A percentile compares a stretch with the other conserved stretches of the same genome.
Conservation (phyloP, 2,797 vertebrate species). For the Eulemur albifrons region DNA sequence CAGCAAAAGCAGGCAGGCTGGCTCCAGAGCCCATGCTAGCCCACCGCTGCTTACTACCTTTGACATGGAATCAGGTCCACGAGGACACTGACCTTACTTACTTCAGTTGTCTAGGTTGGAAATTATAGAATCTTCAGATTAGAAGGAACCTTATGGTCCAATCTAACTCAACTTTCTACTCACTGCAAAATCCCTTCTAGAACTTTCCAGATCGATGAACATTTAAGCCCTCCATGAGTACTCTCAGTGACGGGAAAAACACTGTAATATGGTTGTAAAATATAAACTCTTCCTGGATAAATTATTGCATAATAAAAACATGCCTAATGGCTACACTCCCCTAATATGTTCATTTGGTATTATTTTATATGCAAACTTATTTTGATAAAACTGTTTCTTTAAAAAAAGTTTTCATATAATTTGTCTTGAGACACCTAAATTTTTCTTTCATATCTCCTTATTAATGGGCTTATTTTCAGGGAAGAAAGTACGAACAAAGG, state of each 20-base stretch:
- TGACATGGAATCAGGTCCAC: not conserved
- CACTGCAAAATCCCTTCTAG: slow-evolving; percentile 38
- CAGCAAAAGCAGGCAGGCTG: not conserved
- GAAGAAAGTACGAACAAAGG: slow-evolving; percentile 7
- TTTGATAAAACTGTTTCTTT: slow-evolving; percentile 50
- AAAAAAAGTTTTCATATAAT: slow-evolving; percentile 28
- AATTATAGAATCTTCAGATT: slow-evolving; percentile 4
- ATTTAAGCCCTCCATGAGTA: not conserved
- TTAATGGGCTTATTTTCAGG: slow-evolving; percentile 35
- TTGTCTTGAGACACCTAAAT: slow-evolving; percentile 16
- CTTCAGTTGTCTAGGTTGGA: not conserved
- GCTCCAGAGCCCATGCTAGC: not conserved
- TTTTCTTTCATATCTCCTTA: slow-evolving; percentile 3
- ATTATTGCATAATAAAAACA: slow-evolving; percentile 38
- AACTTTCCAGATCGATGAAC: slow-evolving; percentile 7
- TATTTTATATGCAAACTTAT: slow-evolving; percentile 36
- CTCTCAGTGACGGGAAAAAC: not conserved
- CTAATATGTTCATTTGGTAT: slow-evolving; percentile 20
- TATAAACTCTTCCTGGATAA: slow-evolving; percentile 38
- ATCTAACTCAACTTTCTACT: not conserved
- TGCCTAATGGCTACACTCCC: not conserved
- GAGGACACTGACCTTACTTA: not conserved
- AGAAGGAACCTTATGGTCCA: not conserved
- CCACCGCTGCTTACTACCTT: not conserved
- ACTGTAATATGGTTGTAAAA: not conserved